Evolutionary conservation across 2,113 vertebrate genomes (phyloP).

Genomic region (Haliaeetus leucogaster): DNA sequence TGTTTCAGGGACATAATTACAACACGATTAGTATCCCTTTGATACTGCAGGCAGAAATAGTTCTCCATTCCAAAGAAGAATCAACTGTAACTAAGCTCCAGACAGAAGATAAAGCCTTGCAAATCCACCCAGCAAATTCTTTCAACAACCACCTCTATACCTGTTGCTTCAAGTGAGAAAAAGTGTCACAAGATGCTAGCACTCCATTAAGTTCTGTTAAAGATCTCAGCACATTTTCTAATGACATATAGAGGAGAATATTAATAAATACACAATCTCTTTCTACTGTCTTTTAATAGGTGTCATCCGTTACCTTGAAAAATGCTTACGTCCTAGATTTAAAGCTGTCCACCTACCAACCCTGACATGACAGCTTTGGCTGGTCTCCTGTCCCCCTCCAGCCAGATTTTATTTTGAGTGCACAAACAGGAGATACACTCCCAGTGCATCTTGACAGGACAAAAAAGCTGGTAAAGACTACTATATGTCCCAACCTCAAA

Average conservation of each 20-base stretch:
- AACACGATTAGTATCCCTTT: not conserved
- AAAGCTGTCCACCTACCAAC: not conserved
- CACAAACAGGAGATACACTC: no score
- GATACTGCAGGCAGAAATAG: not conserved
- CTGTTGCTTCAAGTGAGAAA: not conserved
- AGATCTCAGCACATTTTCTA: not conserved
- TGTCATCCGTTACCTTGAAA: not conserved
- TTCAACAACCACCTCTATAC: not conserved
- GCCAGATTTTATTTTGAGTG: no score
- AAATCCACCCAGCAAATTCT: not conserved
- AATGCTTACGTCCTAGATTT: not conserved
- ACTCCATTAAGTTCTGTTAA: not conserved
- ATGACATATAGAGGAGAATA: accelerated
- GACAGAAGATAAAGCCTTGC: not conserved
- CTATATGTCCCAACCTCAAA: no score
- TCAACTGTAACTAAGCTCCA: not conserved
- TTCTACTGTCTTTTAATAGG: not conserved
- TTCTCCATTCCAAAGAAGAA: not conserved
- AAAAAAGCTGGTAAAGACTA: no score
- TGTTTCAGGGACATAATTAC: conserved; percentile 40
- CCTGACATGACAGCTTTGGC: no score
- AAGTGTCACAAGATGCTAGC: not conserved
- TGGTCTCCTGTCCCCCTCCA: no score
- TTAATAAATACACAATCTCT: not conserved
- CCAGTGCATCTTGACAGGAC: no score